phyloP scores from a whole-genome alignment of 2,113 vertebrate genomes.

The Coracopsis vasa region DNA sequence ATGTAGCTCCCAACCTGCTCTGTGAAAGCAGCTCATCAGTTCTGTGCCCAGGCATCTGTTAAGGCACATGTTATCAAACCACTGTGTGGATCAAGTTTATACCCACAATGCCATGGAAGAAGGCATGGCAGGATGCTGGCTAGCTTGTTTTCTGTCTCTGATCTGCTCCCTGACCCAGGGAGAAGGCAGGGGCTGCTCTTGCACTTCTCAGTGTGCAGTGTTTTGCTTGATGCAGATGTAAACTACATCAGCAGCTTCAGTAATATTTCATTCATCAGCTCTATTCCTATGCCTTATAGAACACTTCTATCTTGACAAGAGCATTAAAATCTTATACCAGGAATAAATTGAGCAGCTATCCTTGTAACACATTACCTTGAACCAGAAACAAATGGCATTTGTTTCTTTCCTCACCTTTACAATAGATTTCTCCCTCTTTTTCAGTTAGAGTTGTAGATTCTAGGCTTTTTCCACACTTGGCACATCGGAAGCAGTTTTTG shows the following conservation, averaged over 20 bases:
- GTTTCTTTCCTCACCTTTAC: conserved; percentile 85
- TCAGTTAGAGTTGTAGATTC: conserved; percentile 96
- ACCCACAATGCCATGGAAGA: rapidly evolving
- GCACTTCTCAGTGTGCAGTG: background rate
- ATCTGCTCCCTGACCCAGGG: background rate
- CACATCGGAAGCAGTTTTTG: conserved; percentile 96
- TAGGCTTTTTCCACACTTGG: conserved; percentile 94
- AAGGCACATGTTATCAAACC: background rate
- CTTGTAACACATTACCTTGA: background rate
- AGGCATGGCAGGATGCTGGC: background rate
- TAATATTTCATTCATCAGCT: background rate
- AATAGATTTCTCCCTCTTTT: conserved; percentile 97
- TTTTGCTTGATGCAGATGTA: background rate
- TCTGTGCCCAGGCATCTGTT: background rate
- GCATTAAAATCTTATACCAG: background rate
- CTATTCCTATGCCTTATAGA: background rate
- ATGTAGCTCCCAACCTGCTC: rapidly evolving
- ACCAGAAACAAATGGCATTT: background rate
- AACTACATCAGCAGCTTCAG: background rate
- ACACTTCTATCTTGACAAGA: background rate
- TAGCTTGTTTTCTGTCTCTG: background rate
- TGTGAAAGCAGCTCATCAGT: rapidly evolving
- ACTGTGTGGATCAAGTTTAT: background rate
- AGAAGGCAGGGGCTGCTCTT: background rate
- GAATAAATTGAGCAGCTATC: background rate